Base-by-base conservation (phyloP, 1,140 invertebrate genomes). In the Proctacanthus coquilletti region DNA sequence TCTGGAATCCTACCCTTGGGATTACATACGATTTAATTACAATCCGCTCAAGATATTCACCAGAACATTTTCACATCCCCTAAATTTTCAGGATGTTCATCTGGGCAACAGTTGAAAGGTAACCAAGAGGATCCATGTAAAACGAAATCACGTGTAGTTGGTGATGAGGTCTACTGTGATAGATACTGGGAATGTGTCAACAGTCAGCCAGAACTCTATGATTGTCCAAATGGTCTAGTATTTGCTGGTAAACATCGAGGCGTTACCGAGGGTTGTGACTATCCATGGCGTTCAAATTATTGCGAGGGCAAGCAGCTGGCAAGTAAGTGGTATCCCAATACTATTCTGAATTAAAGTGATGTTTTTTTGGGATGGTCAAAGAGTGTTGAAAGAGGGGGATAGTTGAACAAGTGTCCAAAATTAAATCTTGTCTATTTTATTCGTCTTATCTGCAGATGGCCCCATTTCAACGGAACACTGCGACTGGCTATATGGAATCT, bases 401-500 rank as follows among this genome's bases (percentile, higher is more conserved):
- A n/a, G n/a, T n/a, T n/a, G n/a, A n/a, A n/a, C n/a, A n/a, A n/a
- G n/a, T n/a, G n/a, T n/a, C n/a, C n/a, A n/a, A n/a, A n/a, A 25
- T n/a, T 25, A 25, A 25, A 25, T 25, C 4, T 6, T 27, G 18
- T 38, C 35, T 9, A 13, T 29, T 38, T 8, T 17, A 14, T 33
- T 33, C 8, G 15, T 17, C 10, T 33, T 33, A 9, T 17, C 10
- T 33, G 18, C 54, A 84, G 81, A 92, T 60, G 72, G 81, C 11
- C 84, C 85, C 18, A 80, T 87, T 36, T 66, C 71, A 6, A 78
- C 76, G 0, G 85, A 89, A 42, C 86, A 91, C 52, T 92, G 87
- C 53, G 84, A 86, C 49, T 92, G 86, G 86, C 63, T 88, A 39
- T 92, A 89, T 53, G 87, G 87, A 17, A 89, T 91, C 46, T 91